These are phyloP conservation scores for Malacoctenus gilli DNA, from an alignment of 2,797 vertebrate genomes.

Conservation along the genomic window DNA sequence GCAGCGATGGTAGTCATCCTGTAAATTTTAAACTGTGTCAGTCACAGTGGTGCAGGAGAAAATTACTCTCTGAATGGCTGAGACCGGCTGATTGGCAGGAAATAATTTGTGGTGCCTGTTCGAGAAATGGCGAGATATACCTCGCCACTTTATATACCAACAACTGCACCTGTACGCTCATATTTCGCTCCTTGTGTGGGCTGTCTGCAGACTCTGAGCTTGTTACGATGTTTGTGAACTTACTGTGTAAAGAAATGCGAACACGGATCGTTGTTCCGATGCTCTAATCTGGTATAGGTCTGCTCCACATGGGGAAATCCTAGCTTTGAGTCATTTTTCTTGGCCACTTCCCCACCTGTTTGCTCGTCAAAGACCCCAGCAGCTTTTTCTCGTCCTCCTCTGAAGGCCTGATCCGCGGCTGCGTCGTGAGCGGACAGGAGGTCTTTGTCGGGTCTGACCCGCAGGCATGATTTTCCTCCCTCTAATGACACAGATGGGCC, in stretches of 20 bases:
- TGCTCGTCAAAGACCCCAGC: not conserved
- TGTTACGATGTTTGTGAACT: no score
- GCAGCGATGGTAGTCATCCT: slow-evolving; percentile 34
- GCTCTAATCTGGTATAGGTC: no score
- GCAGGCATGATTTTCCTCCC: slow-evolving; percentile 24
- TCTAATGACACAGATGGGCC: slow-evolving; percentile 34
- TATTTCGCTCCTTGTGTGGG: not conserved
- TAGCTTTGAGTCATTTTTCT: not conserved
- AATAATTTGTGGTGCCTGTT: slow-evolving; percentile 24
- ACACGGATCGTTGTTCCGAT: no score
- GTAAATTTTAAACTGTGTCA: slow-evolving; percentile 42
- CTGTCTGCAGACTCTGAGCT: no score
- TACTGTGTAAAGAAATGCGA: no score
- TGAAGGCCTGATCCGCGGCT: slow-evolving; percentile 10
- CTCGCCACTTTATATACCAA: slow-evolving; percentile 3
- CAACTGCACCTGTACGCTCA: not conserved
- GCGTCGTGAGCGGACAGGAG: slow-evolving; percentile 29
- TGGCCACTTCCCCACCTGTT: slow-evolving; percentile 2
- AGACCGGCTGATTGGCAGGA: slow-evolving; percentile 22
- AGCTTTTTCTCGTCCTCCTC: not conserved
- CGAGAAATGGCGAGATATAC: slow-evolving; percentile 8
- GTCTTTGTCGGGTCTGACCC: slow-evolving; percentile 34
- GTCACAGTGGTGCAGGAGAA: slow-evolving; percentile 21
- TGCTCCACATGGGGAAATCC: no score
- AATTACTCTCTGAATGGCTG: slow-evolving; percentile 23